Base-by-base conservation (phyloP, 2,888 invertebrate genomes). In the Spialia ferax region DNA sequence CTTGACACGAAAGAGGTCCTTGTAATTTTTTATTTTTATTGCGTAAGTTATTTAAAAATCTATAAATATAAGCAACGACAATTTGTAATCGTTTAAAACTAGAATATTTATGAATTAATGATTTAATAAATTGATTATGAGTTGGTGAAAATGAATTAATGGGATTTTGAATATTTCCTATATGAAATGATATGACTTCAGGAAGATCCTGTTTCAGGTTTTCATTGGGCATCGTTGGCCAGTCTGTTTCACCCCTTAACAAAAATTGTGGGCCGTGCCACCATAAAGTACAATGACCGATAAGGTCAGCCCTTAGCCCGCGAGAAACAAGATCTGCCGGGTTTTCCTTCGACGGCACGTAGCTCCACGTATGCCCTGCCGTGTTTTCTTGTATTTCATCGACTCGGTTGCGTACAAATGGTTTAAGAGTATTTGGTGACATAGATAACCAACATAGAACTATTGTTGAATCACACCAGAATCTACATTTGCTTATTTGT, bases 261-360 rank as follows among this genome's bases (percentile, higher is more conserved):
- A 50, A 18, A 22, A 50, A 50, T 50, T 2, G 1, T 26, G 42
- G 73, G 74, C 0, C n/a, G 45, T 4, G 1, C 62, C 52, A 62
- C 62, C 73, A 73, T 5, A 73, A 15, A 13, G 42, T 10, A n/a
- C 35, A 63, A n/a, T 20, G 7, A 29, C 61, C 23, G 54, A 71
- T 52, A 0, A 10, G 42, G 55, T 68, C 69, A 63, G 69, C 64
- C 20, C 45, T 70, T 20, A 70, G 38, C 15, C 74, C 74, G 6
- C 74, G 68, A 42, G 74, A 72, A 61, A 68, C 15, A 32, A 29
- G 23, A 52, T 52, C 26, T n/a, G 26, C 52, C 26, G 52, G 52
- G 50, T 73, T 74, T 1, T 70, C 68, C 13, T 60, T 52, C 0
- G 74, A 69, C n/a, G 72, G 73, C 13, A 55, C 55, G 55, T 55